Base-by-base conservation (phyloP, 2,113 vertebrate genomes). In the Zapornia atra region DNA sequence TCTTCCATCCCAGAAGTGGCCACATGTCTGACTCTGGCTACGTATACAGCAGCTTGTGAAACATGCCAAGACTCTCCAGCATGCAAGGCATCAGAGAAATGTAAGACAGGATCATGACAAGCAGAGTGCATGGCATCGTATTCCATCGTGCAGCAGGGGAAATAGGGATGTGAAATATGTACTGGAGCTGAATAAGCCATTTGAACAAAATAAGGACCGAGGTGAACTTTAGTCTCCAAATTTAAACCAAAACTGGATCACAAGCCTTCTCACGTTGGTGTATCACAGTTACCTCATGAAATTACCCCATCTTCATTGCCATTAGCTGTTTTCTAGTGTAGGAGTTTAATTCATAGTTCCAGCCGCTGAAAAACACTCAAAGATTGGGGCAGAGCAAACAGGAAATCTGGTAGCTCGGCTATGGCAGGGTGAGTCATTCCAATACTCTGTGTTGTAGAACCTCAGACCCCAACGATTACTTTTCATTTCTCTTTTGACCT, bases 61-160 rank as follows among this genome's bases (percentile, higher is more conserved):
- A 57, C 88, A 94, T 51, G 87, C 50, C 19, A 44, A 57, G 48
- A 81, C 34, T 92, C 70, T 68, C 29, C 51, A 88, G 75, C 78
- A 95, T 2, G 70, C 28, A 78, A 90, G 29, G 92, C 95, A 96
- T 89, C 71, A 69, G 5, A 86, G 89, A 92, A 94, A 96, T 96
- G 93, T 42, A 93, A 88, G 92, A 40, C 78, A 89, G 92, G 77
- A 92, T 94, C 92, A 89, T 89, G 88, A 96, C 70, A 95, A 87
- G 82, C 80, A 92, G 83, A 92, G 81, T 38, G 65, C 34, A 38
- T 4, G 70, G 97, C 91, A 94, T 97, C 97, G 72, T 96, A 87
- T 96, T 96, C 73, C 91, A 85, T 59, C 7, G 1, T 59, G 77
- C 73, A 89, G 83, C 28, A 56, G 54, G 89, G 83, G 86, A 93